phyloP scores from a whole-genome alignment of 2,797 vertebrate species.

The Halcyon smyrnensis region DNA sequence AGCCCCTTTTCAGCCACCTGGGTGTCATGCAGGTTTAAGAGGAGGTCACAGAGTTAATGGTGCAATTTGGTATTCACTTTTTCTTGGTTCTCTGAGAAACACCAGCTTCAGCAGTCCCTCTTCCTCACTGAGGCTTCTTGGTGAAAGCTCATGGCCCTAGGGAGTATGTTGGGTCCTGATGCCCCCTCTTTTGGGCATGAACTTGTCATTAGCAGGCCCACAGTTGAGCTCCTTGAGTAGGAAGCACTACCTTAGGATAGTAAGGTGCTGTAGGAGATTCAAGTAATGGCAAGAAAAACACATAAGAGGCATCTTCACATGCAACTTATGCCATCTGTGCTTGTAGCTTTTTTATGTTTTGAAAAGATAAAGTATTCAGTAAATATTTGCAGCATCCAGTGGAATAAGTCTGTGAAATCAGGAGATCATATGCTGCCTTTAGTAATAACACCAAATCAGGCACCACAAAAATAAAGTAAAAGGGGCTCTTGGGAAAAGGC shows the following conservation, averaged over 20 bases:
- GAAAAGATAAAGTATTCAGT: neutral
- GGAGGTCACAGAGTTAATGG: accelerated
- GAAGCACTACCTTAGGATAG: neutral
- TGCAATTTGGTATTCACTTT: neutral
- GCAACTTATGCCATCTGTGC: neutral
- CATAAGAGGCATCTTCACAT: neutral
- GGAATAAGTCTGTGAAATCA: neutral
- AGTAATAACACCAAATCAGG: neutral
- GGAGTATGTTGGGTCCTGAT: neutral
- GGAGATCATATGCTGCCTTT: neutral
- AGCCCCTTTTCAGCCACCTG: neutral
- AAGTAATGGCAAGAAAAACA: neutral
- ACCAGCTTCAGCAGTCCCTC: neutral
- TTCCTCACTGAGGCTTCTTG: neutral
- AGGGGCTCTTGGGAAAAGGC: neutral
- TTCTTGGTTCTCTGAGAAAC: neutral
- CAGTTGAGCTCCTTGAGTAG: neutral
- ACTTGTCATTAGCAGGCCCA: neutral
- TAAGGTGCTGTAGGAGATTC: neutral
- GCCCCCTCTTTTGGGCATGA: neutral
- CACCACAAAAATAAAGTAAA: neutral
- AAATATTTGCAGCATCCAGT: neutral
- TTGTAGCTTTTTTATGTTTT: neutral
- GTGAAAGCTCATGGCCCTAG: neutral
- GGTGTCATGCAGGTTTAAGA: neutral